Conservation (phyloP, 1,140 invertebrate species). For the Probaryconus sp. region DNA sequence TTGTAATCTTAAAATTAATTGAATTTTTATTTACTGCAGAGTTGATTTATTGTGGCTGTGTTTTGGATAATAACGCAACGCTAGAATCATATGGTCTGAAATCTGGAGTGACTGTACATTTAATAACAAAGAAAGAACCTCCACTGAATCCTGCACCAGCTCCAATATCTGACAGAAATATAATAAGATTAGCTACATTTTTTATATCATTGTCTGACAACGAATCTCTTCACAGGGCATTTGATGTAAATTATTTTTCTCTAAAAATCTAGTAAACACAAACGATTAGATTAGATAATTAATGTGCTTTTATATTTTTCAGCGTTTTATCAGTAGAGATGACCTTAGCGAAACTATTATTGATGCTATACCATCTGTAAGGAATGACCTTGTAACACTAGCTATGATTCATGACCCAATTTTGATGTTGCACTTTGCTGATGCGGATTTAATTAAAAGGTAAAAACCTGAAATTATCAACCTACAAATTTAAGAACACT, state of each 20-base stretch:
- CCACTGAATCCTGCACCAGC: conserved; percentile 55
- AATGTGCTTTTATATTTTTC: conserved; percentile 52
- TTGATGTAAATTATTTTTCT: conserved; percentile 74
- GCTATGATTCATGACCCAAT: conserved; percentile 81
- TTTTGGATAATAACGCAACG: conserved; percentile 77
- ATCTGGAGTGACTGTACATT: conserved; percentile 78
- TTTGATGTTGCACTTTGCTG: conserved; percentile 78
- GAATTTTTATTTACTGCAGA: conserved; percentile 72
- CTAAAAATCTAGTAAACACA: too few relatives aligned
- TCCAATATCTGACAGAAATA: conserved; percentile 72
- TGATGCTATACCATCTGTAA: conserved; percentile 76
- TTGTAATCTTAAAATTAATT: too few relatives aligned
- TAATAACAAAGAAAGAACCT: conserved; percentile 76
- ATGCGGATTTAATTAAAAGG: conserved; percentile 78
- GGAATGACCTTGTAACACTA: conserved; percentile 79
- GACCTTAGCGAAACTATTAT: conserved; percentile 80
- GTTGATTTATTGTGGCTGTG: conserved; percentile 79
- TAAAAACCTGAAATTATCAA: too few relatives aligned
- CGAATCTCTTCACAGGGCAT: conserved; percentile 73
- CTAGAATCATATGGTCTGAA: conserved; percentile 78
- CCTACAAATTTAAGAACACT: too few relatives aligned
- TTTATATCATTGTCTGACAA: conserved; percentile 77
- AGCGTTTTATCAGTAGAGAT: conserved; percentile 78
- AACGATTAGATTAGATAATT: too few relatives aligned
- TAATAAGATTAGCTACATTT: conserved; percentile 75